Percentiles rank a stretch among this genome's conserved stretches.
Conservation (phyloP, 2,888 invertebrate genomes). For the Yponomeuta plumbellus region DNA sequence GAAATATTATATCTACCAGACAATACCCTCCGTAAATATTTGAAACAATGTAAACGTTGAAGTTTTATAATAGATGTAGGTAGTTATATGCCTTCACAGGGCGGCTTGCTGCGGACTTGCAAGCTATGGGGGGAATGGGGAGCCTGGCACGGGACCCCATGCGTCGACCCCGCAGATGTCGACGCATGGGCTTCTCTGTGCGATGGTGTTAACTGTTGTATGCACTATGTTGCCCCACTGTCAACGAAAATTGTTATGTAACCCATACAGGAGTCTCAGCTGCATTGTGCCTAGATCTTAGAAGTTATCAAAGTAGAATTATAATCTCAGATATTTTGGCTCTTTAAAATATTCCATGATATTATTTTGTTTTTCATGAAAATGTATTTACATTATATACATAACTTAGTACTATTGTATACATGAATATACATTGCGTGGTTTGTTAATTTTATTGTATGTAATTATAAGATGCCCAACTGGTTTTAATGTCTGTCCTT, state of each 20-base stretch:
- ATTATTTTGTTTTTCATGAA: constrained; percentile 74
- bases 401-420: constrained; percentile 70
- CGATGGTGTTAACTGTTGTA: constrained; percentile 57
- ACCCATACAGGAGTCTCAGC: constrained; percentile 76
- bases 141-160: constrained; percentile 39
- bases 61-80: constrained; percentile 70
- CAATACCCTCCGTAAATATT: constrained; percentile 73
- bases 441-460: constrained; percentile 71
- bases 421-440: constrained; percentile 75
- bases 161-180: not conserved
- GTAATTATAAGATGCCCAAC: constrained; percentile 71
- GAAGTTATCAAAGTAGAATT: constrained; percentile 76
- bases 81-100: constrained; percentile 54
- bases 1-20: constrained; percentile 70
- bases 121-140: constrained; percentile 54
- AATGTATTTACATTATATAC: constrained; percentile 76
- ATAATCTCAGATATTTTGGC: constrained; percentile 75
- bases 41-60: constrained; percentile 59
- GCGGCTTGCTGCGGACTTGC: constrained; percentile 50
- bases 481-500: constrained; percentile 51
- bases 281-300: constrained; percentile 78
- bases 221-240: constrained; percentile 64
- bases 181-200: constrained; percentile 30
- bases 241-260: constrained; percentile 75
- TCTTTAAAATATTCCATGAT: constrained; percentile 76